Evolutionary conservation across 2,888 invertebrate species (phyloP).

Genomic region (Eustalomyia histrio): DNA sequence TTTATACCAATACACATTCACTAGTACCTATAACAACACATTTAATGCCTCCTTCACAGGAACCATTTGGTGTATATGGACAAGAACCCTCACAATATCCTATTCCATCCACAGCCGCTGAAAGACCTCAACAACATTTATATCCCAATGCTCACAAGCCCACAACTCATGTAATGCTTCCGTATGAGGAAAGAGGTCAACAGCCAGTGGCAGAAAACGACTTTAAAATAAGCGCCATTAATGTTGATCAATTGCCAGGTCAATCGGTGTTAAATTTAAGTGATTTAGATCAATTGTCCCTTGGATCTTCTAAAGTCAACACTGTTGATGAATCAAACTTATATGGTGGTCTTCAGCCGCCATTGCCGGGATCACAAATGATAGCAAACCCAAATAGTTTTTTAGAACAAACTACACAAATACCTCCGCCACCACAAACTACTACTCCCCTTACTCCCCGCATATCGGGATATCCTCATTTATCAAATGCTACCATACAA

Average conservation of each 20-base stretch:
- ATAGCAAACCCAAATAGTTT: conserved; percentile 12
- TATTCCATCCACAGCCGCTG: background rate
- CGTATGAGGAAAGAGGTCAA: conserved; percentile 47
- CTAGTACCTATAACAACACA: conserved; percentile 26
- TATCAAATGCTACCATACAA: conserved; percentile 67
- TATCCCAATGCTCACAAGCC: background rate
- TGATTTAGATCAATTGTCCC: conserved; percentile 44
- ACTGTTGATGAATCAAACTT: conserved; percentile 60
- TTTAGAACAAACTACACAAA: conserved; percentile 32
- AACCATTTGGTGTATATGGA: background rate
- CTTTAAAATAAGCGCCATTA: conserved; percentile 45
- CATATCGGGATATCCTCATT: conserved; percentile 70
- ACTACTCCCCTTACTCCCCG: conserved; percentile 57
- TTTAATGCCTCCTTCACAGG: conserved; percentile 23
- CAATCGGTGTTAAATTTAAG: conserved; percentile 26
- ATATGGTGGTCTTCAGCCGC: conserved; percentile 68
- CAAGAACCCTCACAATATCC: background rate
- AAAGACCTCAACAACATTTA: background rate
- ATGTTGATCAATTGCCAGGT: conserved; percentile 55
- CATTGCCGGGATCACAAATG: conserved; percentile 34
- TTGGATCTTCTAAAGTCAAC: conserved; percentile 41
- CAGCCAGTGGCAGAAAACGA: conserved; percentile 40
- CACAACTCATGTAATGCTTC: conserved; percentile 48
- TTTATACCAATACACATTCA: conserved; percentile 35
- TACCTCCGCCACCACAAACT: conserved; percentile 32